Percentiles rank a stretch among this genome's conserved stretches.
Conservation (phyloP, 2,888 invertebrate genomes). For the Nezara viridula region DNA sequence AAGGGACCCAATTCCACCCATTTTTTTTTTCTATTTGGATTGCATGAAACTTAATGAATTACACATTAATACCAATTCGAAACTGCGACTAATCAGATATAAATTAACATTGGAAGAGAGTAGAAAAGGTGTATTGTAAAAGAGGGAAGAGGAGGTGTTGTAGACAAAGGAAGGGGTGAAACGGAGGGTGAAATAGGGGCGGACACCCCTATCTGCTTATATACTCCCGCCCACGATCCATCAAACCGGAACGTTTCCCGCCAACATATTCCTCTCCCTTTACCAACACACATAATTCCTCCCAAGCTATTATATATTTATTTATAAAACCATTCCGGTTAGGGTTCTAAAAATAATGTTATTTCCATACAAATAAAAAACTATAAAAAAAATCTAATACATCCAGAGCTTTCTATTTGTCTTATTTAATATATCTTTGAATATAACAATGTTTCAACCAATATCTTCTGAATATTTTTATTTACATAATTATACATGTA, state of each 20-base stretch:
- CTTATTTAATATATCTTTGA: neutral
- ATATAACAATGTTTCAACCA: neutral
- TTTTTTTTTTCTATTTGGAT: neutral
- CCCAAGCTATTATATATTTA: constrained; percentile 36
- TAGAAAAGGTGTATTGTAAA: constrained; percentile 32
- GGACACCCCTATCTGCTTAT: constrained; percentile 42
- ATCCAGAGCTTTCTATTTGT: neutral
- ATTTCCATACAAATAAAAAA: neutral
- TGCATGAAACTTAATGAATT: neutral
- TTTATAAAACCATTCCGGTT: neutral
- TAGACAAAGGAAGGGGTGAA: constrained; percentile 52
- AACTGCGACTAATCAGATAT: neutral
- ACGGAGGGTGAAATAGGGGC: constrained; percentile 53
- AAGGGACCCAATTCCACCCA: no score
- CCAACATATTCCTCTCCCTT: constrained; percentile 46
- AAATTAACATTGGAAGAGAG: constrained; percentile 13
- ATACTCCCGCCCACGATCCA: constrained; percentile 36
- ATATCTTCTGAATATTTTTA: no score
- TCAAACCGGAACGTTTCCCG: constrained; percentile 43
- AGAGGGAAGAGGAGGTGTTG: constrained; percentile 38
- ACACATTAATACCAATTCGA: neutral
- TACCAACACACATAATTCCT: constrained; percentile 47
- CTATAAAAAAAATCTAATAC: neutral
- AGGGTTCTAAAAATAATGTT: neutral
- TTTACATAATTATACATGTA: no score